phyloP scores from a whole-genome alignment of 2,888 invertebrate species.

The Eupithecia exiguata region DNA sequence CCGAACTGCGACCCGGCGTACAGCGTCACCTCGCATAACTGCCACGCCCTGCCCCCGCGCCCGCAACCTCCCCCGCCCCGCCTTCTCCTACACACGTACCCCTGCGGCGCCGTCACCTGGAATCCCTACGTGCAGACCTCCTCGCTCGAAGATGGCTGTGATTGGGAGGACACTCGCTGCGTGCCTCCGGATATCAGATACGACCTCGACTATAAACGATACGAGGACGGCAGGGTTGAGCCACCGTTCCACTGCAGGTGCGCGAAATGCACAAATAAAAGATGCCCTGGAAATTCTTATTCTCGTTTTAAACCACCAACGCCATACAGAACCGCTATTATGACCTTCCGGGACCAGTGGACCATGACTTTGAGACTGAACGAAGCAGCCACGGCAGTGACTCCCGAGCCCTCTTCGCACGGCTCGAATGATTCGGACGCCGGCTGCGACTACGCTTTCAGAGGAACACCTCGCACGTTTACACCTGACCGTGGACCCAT shows the following conservation, averaged over 20 bases:
- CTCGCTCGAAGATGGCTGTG: constrained; percentile 38
- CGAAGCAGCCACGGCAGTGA: constrained; percentile 55
- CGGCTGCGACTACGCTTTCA: constrained; percentile 44
- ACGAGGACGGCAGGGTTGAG: neutral
- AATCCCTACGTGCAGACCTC: constrained; percentile 49
- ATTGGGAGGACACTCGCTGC: neutral
- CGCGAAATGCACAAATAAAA: constrained; percentile 15
- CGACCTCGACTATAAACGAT: neutral
- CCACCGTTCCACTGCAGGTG: neutral
- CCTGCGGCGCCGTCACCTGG: constrained; percentile 51
- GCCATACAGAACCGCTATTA: constrained; percentile 58
- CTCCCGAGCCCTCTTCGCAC: constrained; percentile 38
- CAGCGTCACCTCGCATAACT: constrained; percentile 52
- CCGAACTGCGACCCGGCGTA: constrained; percentile 45
- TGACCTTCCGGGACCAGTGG: constrained; percentile 58
- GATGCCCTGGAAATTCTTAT: neutral
- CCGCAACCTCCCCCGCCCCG: constrained; percentile 13
- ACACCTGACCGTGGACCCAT: neutral
- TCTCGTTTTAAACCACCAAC: neutral
- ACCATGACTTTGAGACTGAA: constrained; percentile 67
- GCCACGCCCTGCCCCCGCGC: constrained; percentile 12
- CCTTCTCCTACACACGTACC: constrained; percentile 48
- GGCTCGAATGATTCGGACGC: constrained; percentile 39
- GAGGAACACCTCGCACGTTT: constrained; percentile 34
- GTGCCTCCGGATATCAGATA: neutral